These are phyloP conservation scores for Danio jaintianensis DNA, from an alignment of 2,797 vertebrate genomes.

Conservation along the genomic window DNA sequence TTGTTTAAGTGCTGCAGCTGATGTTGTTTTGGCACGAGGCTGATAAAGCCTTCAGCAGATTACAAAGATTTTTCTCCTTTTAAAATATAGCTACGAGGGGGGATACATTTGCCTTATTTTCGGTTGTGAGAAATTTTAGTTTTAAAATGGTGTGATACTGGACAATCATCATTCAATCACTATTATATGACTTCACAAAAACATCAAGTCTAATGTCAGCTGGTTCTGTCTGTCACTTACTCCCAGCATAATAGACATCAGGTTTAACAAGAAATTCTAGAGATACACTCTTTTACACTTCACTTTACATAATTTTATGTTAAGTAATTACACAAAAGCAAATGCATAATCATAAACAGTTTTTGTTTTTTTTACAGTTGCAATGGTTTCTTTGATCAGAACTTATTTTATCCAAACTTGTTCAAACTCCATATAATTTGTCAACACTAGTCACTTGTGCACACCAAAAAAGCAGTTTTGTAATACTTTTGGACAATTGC, in stretches of 20 bases:
- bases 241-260: neutral
- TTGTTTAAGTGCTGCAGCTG: constrained; percentile 31
- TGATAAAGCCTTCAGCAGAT: constrained; percentile 6
- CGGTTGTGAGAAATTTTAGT: neutral
- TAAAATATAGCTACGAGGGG: neutral
- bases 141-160: neutral
- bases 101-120: neutral
- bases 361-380: too few species aligned
- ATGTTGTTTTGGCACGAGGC: constrained; percentile 28
- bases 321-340: neutral
- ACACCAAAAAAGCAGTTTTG: too few species aligned
- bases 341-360: neutral
- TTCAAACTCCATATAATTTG: too few species aligned
- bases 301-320: neutral
- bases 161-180: too few species aligned
- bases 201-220: neutral
- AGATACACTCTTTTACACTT: neutral
- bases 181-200: too few species aligned
- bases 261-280: neutral
- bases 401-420: too few species aligned
- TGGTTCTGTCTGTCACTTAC: neutral
- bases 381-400: too few species aligned
- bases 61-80: neutral
- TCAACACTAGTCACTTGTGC: too few species aligned
- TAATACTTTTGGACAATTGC: too few species aligned